These are phyloP conservation scores for Drosophila peninsularis DNA, from an alignment of 2,888 invertebrate species.

Conservation along the genomic window DNA sequence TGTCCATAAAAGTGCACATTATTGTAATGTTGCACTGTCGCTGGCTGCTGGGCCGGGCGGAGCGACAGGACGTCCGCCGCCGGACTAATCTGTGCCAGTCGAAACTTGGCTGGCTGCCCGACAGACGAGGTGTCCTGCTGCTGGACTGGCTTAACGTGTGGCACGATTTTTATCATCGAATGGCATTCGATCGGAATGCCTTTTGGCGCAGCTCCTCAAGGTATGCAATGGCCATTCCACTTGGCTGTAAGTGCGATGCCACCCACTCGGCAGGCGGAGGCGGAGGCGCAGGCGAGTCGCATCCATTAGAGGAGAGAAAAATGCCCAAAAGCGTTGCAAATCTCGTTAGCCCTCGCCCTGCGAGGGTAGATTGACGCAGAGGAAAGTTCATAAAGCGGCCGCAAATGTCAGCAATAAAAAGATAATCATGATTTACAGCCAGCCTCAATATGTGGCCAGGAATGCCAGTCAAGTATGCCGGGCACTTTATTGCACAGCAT, in stretches of 20 bases:
- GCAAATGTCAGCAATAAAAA: conserved; percentile 64
- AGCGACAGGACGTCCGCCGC: conserved; percentile 56
- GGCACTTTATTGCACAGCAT: conserved; percentile 57
- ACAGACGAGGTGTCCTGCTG: conserved; percentile 49
- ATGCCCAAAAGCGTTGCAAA: conserved; percentile 64
- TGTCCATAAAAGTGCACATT: conserved; percentile 81
- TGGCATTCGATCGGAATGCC: conserved; percentile 75
- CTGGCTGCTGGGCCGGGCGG: conserved; percentile 59
- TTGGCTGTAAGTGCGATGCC: conserved; percentile 19
- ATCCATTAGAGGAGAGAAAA: conserved; percentile 54
- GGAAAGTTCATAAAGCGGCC: conserved; percentile 57
- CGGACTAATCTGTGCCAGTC: conserved; percentile 37
- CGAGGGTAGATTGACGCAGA: conserved; percentile 1
- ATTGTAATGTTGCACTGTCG: conserved; percentile 79
- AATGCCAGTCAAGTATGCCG: conserved; percentile 55
- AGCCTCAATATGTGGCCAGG: conserved; percentile 56
- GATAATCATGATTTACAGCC: conserved; percentile 72
- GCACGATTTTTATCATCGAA: conserved; percentile 80
- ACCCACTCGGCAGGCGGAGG: conserved; percentile 17
- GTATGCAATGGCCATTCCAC: conserved; percentile 43
- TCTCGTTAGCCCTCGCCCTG: conserved; percentile 58
- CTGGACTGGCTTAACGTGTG: conserved; percentile 72
- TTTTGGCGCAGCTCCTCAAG: conserved; percentile 57
- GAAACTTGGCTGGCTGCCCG: conserved; percentile 30
- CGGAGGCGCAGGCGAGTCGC: too few species aligned